Percentiles rank a stretch among this genome's conserved stretches.
phyloP scores from a whole-genome alignment of 2,797 vertebrate species.

The Helostoma temminkii region DNA sequence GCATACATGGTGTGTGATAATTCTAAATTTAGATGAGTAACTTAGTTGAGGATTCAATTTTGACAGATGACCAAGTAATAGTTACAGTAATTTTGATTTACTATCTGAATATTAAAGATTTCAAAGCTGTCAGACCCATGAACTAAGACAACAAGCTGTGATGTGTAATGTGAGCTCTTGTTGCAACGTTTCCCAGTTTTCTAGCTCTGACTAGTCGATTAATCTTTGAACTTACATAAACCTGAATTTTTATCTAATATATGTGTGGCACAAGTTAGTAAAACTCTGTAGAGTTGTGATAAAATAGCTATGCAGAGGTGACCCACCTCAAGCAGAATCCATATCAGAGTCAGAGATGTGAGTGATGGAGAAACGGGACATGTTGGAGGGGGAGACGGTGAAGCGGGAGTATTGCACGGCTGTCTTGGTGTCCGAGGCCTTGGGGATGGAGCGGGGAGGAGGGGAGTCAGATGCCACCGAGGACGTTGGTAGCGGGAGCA shows the following conservation, averaged over 20 bases:
- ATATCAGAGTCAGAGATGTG: slow-evolving; percentile 93
- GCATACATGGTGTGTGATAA: background rate
- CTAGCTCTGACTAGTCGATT: background rate
- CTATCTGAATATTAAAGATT: no score
- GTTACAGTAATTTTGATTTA: no score
- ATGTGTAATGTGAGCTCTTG: no score
- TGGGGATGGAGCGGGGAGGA: slow-evolving; percentile 36
- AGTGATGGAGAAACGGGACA: slow-evolving; percentile 96
- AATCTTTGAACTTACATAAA: background rate
- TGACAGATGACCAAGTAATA: background rate
- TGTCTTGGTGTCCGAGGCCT: slow-evolving; percentile 74
- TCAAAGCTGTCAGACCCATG: no score
- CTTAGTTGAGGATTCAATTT: background rate
- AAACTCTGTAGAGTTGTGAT: background rate
- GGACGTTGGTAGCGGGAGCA: slow-evolving; percentile 85
- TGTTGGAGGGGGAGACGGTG: slow-evolving; percentile 89
- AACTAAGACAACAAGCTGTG: no score
- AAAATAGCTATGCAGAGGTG: background rate
- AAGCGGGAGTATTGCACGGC: slow-evolving; percentile 88
- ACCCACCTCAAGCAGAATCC: slow-evolving; percentile 88
- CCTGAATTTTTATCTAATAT: no score
- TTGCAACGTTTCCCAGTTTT: no score
- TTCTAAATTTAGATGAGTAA: background rate
- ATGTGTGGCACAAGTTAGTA: no score
- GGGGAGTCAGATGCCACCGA: slow-evolving; percentile 73